Evolutionary conservation across 2,113 vertebrate species (phyloP).

Genomic region (Casuarius casuarius): DNA sequence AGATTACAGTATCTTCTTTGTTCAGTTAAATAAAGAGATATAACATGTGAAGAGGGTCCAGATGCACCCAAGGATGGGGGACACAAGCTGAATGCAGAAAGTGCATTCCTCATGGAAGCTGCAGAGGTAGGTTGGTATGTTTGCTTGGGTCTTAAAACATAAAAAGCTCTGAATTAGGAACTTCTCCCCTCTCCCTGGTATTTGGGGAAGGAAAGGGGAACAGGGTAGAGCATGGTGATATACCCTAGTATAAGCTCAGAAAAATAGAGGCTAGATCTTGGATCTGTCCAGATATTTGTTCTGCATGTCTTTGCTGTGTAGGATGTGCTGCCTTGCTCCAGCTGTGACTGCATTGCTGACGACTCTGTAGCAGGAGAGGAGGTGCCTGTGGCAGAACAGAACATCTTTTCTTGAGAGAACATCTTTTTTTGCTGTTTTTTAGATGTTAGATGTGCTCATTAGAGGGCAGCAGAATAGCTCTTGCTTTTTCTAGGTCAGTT

Average conservation of each 20-base stretch:
- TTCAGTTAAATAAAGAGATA: background rate
- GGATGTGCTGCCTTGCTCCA: background rate
- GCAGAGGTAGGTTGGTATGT: background rate
- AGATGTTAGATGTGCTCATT: slow-evolving; percentile 44
- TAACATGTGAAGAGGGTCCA: background rate
- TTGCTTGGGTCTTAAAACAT: background rate
- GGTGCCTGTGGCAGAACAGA: background rate
- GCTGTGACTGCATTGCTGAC: background rate
- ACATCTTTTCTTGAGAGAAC: background rate
- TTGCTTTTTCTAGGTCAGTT: slow-evolving; percentile 59
- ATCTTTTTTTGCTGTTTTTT: slow-evolving; percentile 5
- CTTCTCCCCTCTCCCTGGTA: background rate
- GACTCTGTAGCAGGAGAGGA: background rate
- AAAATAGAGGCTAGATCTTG: background rate
- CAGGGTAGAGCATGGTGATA: background rate
- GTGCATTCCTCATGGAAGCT: background rate
- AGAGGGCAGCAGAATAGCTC: slow-evolving; percentile 65
- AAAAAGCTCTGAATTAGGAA: background rate
- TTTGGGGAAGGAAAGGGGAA: background rate
- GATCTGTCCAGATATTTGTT: background rate
- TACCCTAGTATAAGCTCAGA: background rate
- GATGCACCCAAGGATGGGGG: background rate
- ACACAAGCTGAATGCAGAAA: background rate
- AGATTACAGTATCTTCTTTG: background rate
- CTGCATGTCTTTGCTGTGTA: background rate